Evolutionary conservation across 1,140 invertebrate genomes (phyloP).

Genomic region (Trichogramma pretiosum): DNA sequence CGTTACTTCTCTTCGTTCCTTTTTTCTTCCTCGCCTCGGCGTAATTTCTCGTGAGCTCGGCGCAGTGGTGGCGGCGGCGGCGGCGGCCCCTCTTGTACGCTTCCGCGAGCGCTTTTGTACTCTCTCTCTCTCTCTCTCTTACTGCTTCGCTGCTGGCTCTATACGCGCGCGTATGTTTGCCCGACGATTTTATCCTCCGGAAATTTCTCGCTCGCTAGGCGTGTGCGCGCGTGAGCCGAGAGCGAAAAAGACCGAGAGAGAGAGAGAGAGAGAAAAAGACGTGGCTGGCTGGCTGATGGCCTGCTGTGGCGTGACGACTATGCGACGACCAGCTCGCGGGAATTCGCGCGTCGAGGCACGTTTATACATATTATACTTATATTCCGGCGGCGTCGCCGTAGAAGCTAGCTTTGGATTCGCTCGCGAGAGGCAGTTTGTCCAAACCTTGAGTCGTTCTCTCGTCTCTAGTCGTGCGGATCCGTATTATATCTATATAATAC

Average conservation of each 20-base stretch:
- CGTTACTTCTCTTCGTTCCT: constrained; percentile 1
- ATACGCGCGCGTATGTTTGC: constrained; percentile 23
- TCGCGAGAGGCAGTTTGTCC: too few species aligned
- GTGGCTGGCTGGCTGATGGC: background rate
- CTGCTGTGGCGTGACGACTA: background rate
- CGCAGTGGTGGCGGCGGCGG: background rate
- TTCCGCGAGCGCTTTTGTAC: too few species aligned
- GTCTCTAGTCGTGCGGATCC: too few species aligned
- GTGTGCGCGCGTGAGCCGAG: background rate
- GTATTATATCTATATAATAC: too few species aligned
- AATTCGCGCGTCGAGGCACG: background rate
- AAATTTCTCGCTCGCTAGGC: constrained; percentile 24
- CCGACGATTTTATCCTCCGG: constrained; percentile 27
- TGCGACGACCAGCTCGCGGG: too few species aligned
- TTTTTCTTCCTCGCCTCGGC: constrained; percentile 13
- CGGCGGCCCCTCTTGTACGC: background rate
- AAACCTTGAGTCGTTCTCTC: too few species aligned
- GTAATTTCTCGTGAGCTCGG: constrained; percentile 14
- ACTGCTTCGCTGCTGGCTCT: background rate
- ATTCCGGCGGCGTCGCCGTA: background rate
- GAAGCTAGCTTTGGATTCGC: too few species aligned
- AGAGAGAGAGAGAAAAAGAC: too few species aligned
- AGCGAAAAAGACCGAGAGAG: background rate
- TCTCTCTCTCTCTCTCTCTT: constrained; percentile 8
- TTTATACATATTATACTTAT: background rate